Evolutionary conservation across 1,140 invertebrate species (phyloP).

Genomic region (Rhagoletis zephyria): DNA sequence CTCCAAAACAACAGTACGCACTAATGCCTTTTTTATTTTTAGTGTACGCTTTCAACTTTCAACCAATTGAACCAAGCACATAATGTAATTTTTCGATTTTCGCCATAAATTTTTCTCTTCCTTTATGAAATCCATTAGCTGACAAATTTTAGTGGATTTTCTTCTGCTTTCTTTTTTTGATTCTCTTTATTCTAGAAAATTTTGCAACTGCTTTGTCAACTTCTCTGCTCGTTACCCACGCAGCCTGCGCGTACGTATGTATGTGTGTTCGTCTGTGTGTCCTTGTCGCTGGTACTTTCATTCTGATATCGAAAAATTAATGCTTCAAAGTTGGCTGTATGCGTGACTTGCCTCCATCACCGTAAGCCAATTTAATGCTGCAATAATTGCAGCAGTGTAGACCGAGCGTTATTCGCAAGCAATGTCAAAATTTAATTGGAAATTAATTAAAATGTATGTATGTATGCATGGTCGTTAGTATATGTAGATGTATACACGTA

Average conservation of each 20-base stretch:
- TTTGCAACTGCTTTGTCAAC: background rate
- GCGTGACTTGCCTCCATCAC: constrained; percentile 9
- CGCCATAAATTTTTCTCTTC: constrained; percentile 13
- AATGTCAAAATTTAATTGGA: constrained; percentile 49
- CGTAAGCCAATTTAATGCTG: constrained; percentile 47
- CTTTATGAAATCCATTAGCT: constrained; percentile 14
- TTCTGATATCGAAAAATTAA: background rate
- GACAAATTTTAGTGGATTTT: background rate
- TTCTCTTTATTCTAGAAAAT: background rate
- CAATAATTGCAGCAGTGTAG: constrained; percentile 39
- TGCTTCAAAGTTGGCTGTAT: background rate
- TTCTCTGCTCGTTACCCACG: background rate
- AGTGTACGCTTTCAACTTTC: too few relatives aligned
- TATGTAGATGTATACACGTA: background rate
- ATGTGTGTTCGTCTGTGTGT: background rate
- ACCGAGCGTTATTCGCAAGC: constrained; percentile 20
- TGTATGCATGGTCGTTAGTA: background rate
- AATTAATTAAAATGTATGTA: constrained; percentile 29
- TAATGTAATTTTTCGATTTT: background rate
- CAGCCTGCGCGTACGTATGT: background rate
- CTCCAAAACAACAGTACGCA: background rate
- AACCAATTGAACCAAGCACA: background rate
- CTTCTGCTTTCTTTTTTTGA: background rate
- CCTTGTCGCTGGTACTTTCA: background rate
- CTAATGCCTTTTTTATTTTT: background rate